Evolutionary conservation across 1,140 invertebrate species (phyloP).

Genomic region (Drosophila neocordata): DNA sequence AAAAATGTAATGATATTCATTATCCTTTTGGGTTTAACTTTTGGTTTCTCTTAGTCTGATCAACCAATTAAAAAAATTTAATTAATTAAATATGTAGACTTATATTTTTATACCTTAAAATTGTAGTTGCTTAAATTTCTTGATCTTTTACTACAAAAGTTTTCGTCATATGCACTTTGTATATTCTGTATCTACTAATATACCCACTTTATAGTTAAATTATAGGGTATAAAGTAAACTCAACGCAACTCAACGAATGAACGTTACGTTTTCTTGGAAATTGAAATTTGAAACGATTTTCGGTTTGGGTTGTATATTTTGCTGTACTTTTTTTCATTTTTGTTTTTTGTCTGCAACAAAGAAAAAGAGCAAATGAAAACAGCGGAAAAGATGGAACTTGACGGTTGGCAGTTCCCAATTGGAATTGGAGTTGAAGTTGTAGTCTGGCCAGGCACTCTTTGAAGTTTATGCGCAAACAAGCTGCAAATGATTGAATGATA

Average conservation of each 20-base stretch:
- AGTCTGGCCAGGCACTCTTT: neutral
- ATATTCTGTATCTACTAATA: neutral
- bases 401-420: neutral
- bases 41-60: no score
- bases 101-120: no score
- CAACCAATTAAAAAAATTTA: no score
- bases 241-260: constrained; percentile 19
- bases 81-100: no score
- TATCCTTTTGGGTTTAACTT: no score
- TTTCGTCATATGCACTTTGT: no score
- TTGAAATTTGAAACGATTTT: constrained; percentile 34
- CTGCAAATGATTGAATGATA: constrained; percentile 16
- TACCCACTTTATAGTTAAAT: neutral
- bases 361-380: constrained; percentile 10
- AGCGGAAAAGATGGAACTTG: constrained; percentile 7
- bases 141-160: no score
- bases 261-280: constrained; percentile 43
- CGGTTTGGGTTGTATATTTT: constrained; percentile 1
- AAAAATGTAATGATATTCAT: no score
- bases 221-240: neutral
- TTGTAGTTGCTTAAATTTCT: no score
- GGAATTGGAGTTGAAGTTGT: neutral
- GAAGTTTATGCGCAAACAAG: neutral
- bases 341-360: neutral
- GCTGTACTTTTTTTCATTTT: no score